Conservation (phyloP, 2,888 invertebrate genomes). For the Mythimna vitellina region DNA sequence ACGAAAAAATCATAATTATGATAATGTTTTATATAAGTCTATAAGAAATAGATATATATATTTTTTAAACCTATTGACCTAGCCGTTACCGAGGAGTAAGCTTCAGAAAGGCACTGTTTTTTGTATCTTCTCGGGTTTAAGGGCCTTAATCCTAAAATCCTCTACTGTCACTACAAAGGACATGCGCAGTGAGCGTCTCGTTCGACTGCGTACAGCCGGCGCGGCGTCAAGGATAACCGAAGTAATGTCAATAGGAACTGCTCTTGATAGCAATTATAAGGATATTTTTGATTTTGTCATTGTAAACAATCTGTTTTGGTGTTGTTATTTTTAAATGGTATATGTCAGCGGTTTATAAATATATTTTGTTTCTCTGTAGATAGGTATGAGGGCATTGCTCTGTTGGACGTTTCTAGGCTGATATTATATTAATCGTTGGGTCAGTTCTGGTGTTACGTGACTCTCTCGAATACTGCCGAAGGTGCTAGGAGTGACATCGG, state of each 20-base stretch:
- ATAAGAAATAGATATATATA: too few species aligned
- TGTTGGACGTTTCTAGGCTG: neutral
- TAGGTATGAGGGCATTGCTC: neutral
- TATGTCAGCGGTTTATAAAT: neutral
- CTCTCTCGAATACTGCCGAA: too few species aligned
- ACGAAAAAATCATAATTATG: too few species aligned
- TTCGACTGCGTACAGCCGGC: constrained; percentile 23
- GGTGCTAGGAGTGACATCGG: too few species aligned
- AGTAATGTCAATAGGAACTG: constrained; percentile 54
- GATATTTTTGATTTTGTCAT: constrained; percentile 21
- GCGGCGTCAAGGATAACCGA: constrained; percentile 58
- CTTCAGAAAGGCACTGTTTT: too few species aligned
- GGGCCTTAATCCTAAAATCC: constrained; percentile 15
- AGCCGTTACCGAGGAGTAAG: too few species aligned
- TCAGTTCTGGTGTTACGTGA: too few species aligned
- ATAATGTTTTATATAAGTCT: too few species aligned
- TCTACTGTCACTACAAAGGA: constrained; percentile 34
- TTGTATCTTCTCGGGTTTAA: too few species aligned
- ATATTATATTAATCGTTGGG: neutral
- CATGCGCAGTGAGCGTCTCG: constrained; percentile 37
- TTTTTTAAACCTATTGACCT: too few species aligned
- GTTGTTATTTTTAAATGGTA: constrained; percentile 6
- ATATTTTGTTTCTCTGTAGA: neutral
- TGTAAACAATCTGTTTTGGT: constrained; percentile 22
- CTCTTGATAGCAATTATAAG: constrained; percentile 15